Percentiles rank a stretch among this genome's conserved stretches.
Conservation (phyloP, 35 echinoderm and acorn worm species). For the Amphiura filiformis region DNA sequence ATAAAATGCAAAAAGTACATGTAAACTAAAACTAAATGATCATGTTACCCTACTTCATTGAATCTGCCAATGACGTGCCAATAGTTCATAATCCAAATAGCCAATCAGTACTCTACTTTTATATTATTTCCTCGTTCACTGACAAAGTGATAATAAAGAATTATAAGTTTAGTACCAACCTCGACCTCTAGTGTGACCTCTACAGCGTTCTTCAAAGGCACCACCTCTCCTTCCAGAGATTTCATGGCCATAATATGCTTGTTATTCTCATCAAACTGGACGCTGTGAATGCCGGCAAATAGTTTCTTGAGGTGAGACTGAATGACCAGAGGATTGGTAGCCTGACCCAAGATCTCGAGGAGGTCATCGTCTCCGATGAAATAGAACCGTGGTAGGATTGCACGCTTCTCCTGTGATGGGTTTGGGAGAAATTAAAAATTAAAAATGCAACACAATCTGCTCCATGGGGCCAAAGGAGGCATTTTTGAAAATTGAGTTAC, state of each 20-base stretch:
- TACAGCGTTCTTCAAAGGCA: constrained; percentile 82
- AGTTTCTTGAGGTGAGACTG: constrained; percentile 98
- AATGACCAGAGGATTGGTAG: constrained; percentile 89
- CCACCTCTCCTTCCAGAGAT: constrained; percentile 94
- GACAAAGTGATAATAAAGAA: too few species aligned
- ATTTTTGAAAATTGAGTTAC: too few species aligned
- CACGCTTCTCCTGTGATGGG: constrained; percentile 84
- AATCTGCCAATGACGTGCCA: too few species aligned
- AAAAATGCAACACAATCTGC: too few species aligned
- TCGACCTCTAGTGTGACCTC: constrained; percentile 91
- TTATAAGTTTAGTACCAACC: too few species aligned
- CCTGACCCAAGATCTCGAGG: constrained; percentile 97
- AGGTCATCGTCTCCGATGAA: constrained; percentile 99
- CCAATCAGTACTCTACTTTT: too few species aligned
- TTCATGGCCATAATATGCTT: constrained; percentile 97
- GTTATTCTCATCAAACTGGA: constrained; percentile 91
- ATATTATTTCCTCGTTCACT: too few species aligned
- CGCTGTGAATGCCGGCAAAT: constrained; percentile 97
- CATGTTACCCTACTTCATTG: too few species aligned
- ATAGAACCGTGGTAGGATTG: constrained; percentile 93
- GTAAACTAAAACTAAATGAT: too few species aligned
- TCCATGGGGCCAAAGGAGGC: too few species aligned
- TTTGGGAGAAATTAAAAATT: neutral
- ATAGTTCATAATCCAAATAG: too few species aligned
- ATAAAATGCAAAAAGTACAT: too few species aligned